Evolutionary conservation across 2,113 vertebrate species (phyloP).

Genomic region (Rana temporaria): DNA sequence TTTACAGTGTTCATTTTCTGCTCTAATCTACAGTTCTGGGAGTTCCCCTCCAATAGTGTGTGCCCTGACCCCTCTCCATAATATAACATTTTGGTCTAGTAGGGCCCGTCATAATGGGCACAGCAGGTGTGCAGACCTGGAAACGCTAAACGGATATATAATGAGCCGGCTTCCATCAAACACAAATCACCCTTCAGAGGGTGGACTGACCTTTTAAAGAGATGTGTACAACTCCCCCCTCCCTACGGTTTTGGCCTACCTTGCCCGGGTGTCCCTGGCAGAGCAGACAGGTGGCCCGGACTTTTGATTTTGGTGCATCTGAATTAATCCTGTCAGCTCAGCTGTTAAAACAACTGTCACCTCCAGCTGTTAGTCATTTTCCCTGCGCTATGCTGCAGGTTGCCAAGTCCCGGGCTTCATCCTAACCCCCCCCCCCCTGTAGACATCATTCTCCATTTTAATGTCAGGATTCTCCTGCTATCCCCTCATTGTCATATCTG

Average conservation of each 20-base stretch:
- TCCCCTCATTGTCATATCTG: constrained; percentile 8
- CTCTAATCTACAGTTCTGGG: too few species aligned
- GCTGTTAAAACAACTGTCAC: constrained; percentile 99
- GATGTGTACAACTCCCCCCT: constrained; percentile 60
- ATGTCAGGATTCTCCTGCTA: background rate
- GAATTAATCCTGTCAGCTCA: constrained; percentile 99
- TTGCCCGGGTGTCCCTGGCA: constrained; percentile 86
- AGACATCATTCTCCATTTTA: constrained; percentile 62
- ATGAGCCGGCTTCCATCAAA: too few species aligned
- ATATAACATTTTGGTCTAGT: too few species aligned
- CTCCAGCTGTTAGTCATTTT: constrained; percentile 99
- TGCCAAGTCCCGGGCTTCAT: constrained; percentile 82
- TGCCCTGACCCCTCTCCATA: too few species aligned
- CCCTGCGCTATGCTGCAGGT: constrained; percentile 93
- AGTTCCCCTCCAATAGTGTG: too few species aligned
- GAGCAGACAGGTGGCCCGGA: constrained; percentile 98
- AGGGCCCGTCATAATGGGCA: too few species aligned
- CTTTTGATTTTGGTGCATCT: constrained; percentile 99
- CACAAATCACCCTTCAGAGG: too few species aligned
- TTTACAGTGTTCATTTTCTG: too few species aligned
- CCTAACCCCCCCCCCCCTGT: constrained; percentile 55
- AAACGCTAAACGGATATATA: too few species aligned
- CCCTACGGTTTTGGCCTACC: constrained; percentile 71
- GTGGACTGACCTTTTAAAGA: too few species aligned
- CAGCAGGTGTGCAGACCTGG: too few species aligned